Percentiles rank a stretch among this genome's conserved stretches.
These are phyloP conservation scores for Xiphophorus birchmanni DNA, from an alignment of 2,797 vertebrate species.

Conservation along the genomic window DNA sequence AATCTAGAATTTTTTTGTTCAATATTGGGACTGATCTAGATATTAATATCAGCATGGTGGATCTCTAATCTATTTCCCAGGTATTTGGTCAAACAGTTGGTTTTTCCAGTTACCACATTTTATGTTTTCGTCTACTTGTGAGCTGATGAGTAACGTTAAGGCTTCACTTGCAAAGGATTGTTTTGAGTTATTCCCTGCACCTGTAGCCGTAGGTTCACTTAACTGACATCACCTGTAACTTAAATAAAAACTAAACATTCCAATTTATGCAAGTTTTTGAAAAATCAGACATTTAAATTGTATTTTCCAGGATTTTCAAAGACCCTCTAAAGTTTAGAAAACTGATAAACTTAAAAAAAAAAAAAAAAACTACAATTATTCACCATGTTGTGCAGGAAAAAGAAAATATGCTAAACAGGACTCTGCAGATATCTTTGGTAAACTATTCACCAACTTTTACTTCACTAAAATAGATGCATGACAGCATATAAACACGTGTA, in stretches of 20 bases:
- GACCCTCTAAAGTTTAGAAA: not conserved
- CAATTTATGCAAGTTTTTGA: not conserved
- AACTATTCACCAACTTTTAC: not conserved
- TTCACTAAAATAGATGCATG: not conserved
- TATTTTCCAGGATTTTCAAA: not conserved
- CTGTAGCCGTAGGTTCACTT: not conserved
- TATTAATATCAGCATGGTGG: too few relatives aligned
- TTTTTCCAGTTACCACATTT: not conserved
- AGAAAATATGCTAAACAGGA: not conserved
- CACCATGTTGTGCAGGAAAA: not conserved
- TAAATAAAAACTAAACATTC: not conserved
- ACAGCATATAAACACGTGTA: not conserved
- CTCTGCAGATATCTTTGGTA: not conserved
- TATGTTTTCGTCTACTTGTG: not conserved
- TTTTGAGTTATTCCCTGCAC: not conserved
- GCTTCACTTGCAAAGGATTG: not conserved
- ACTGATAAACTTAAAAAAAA: too few relatives aligned
- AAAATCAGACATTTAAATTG: not conserved
- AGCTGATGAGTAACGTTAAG: not conserved
- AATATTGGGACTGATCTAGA: too few relatives aligned
- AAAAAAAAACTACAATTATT: not conserved
- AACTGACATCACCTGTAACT: not conserved
- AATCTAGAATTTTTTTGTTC: too few relatives aligned
- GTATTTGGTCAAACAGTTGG: not conserved
- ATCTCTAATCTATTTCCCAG: not conserved